Evolutionary conservation across 2,113 vertebrate species (phyloP).

Genomic region (Gopherus evgoodei): DNA sequence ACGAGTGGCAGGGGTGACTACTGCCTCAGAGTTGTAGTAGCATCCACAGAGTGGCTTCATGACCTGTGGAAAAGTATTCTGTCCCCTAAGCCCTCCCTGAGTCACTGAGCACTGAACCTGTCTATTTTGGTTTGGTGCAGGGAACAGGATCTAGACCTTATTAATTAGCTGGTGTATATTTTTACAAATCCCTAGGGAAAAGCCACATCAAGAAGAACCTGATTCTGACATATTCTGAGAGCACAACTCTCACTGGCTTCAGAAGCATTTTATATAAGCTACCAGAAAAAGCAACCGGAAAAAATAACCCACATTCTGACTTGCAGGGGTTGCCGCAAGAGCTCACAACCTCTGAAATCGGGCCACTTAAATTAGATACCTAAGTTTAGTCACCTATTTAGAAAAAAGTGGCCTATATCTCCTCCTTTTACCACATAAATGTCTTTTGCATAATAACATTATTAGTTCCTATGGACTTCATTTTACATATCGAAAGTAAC

Average conservation of each 20-base stretch:
- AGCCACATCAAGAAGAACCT: constrained; percentile 29
- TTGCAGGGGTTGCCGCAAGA: background rate
- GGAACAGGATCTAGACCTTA: background rate
- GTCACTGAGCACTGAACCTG: background rate
- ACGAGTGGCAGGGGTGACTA: accelerated
- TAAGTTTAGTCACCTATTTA: background rate
- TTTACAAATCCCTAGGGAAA: constrained; percentile 12
- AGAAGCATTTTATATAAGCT: background rate
- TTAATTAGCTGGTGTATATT: background rate
- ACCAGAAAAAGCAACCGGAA: background rate
- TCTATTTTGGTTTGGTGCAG: background rate
- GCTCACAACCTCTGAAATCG: background rate
- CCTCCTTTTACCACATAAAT: background rate
- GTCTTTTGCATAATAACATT: background rate
- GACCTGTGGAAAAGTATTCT: background rate
- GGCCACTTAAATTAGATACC: background rate
- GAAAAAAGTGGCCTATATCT: background rate
- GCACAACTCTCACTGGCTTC: background rate
- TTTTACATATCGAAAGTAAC: constrained; percentile 39
- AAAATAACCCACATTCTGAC: background rate
- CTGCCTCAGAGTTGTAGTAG: background rate
- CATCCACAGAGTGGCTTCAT: background rate
- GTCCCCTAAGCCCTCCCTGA: background rate
- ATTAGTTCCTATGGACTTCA: constrained; percentile 17
- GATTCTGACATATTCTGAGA: background rate